phyloP scores from a whole-genome alignment of 1,140 invertebrate species.

The Zaprionus nigranus region DNA sequence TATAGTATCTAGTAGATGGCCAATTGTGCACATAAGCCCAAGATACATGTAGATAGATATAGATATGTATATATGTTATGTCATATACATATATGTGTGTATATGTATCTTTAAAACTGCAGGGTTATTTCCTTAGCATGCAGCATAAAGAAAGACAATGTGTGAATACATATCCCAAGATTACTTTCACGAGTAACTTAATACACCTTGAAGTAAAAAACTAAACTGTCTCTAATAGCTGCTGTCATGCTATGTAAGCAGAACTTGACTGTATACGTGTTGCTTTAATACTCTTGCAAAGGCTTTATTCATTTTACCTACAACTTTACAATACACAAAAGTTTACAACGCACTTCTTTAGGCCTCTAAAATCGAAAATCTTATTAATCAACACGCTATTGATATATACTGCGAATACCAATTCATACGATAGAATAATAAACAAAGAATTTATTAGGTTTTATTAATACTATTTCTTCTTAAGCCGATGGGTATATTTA shows the following conservation, averaged over 20 bases:
- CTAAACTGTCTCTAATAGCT: neutral
- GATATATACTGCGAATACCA: neutral
- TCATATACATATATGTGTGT: neutral
- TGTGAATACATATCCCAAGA: neutral
- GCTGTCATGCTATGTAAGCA: neutral
- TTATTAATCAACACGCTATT: neutral
- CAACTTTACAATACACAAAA: no score
- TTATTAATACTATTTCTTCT: neutral
- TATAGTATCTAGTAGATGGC: neutral
- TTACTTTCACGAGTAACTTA: conserved; percentile 7
- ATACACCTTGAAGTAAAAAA: neutral
- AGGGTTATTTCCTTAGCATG: neutral
- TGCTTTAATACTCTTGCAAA: neutral
- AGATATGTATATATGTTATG: no score
- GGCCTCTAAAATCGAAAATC: neutral
- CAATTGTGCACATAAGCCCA: neutral
- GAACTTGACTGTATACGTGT: neutral
- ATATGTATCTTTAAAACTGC: neutral
- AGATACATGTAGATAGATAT: neutral
- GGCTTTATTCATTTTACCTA: neutral
- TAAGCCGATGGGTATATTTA: neutral
- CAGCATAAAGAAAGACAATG: neutral
- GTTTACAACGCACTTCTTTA: no score
- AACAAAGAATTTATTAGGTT: neutral
- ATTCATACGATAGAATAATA: neutral